A percentile compares a stretch with the other conserved stretches of the same genome.
phyloP scores from a whole-genome alignment of 2,888 invertebrate genomes.

The Heliconius cydno region DNA sequence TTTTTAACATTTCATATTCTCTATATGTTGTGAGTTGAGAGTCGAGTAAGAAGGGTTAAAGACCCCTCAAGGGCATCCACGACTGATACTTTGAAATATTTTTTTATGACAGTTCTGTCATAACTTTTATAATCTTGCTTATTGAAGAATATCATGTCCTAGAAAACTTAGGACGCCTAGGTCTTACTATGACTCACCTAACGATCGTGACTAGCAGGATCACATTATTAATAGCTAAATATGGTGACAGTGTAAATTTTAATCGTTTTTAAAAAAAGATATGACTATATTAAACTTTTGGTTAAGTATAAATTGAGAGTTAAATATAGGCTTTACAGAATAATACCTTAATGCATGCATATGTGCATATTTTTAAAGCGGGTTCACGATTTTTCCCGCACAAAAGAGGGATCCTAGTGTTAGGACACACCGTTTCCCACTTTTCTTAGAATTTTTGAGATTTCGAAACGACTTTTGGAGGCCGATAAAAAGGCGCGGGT shows the following conservation, averaged over 20 bases:
- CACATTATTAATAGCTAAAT: not conserved
- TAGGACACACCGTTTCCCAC: no score
- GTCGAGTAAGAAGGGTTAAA: no score
- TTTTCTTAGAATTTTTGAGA: no score
- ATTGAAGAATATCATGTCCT: not conserved
- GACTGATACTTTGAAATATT: no score
- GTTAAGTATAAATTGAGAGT: not conserved
- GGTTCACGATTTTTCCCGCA: no score
- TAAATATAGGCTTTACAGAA: not conserved
- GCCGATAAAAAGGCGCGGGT: no score
- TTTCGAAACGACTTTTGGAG: no score
- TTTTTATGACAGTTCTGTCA: no score
- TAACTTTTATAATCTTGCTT: no score
- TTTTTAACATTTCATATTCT: not conserved
- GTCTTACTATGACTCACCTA: not conserved
- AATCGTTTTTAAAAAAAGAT: not conserved
- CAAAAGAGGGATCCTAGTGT: no score
- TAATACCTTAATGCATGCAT: not conserved
- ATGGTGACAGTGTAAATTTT: not conserved
- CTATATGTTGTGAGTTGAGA: not conserved
- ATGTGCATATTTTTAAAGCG: not conserved
- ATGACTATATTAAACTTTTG: not conserved
- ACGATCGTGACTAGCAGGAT: slow-evolving; percentile 5
- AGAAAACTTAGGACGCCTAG: not conserved
- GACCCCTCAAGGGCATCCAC: no score